phyloP scores from a whole-genome alignment of 2,113 vertebrate species.

The Tachysurus fulvidraco region DNA sequence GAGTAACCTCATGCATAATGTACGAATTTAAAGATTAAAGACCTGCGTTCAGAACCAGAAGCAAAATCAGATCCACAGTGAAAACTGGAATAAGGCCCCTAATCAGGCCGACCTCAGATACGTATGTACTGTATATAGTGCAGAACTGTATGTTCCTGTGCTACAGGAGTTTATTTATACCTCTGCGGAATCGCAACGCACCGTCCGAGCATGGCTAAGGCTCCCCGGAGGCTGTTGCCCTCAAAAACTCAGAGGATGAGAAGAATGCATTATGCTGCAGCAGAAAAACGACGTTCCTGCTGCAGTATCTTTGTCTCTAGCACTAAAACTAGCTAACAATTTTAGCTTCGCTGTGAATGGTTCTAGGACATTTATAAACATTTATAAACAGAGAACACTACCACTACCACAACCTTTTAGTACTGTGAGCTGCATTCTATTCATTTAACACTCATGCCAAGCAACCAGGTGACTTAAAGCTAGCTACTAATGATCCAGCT shows the following conservation, averaged over 20 bases:
- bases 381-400: not conserved
- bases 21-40: constrained; percentile 18
- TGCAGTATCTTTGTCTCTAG: not conserved
- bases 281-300: not conserved
- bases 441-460: not conserved
- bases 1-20: constrained; percentile 28
- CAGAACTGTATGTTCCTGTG: constrained; percentile 33
- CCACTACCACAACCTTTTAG: not conserved
- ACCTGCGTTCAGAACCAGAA: not conserved
- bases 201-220: constrained; percentile 35
- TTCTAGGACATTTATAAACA: not conserved
- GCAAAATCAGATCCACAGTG: constrained; percentile 19
- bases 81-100: not conserved
- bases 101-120: constrained; percentile 1
- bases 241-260: constrained; percentile 41
- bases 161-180: constrained; percentile 57
- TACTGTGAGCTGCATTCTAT: not conserved
- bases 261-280: constrained; percentile 53
- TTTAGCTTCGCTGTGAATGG: not conserved
- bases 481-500: not conserved
- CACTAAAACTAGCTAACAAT: not conserved
- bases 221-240: constrained; percentile 47
- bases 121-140: constrained; percentile 23
- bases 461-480: not conserved
- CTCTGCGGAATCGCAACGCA: constrained; percentile 57